Evolutionary conservation across 2,113 vertebrate genomes (phyloP).

Genomic region (Coryphaenoides rupestris): DNA sequence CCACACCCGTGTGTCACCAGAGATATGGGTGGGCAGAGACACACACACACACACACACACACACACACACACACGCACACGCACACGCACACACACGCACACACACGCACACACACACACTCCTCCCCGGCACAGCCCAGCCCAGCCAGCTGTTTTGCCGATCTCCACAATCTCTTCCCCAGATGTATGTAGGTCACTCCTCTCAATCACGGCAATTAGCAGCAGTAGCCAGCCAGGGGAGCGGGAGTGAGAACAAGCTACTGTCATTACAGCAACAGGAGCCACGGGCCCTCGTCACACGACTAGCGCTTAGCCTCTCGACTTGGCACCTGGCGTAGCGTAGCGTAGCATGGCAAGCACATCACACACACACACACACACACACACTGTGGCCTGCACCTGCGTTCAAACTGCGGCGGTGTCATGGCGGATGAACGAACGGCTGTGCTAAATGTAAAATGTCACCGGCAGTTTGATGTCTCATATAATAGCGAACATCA

Average conservation of each 20-base stretch:
- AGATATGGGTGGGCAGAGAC: too few species aligned
- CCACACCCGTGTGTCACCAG: too few species aligned
- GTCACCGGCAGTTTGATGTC: too few species aligned
- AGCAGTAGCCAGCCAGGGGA: slow-evolving; percentile 32
- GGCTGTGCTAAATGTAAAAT: too few species aligned
- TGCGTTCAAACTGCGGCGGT: slow-evolving; percentile 9
- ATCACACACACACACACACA: too few species aligned
- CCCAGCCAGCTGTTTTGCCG: slow-evolving; percentile 59
- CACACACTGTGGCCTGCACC: slow-evolving; percentile 20
- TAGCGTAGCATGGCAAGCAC: slow-evolving; percentile 34
- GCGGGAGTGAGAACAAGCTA: slow-evolving; percentile 28
- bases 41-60: too few species aligned
- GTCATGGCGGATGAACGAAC: neutral
- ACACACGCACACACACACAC: neutral
- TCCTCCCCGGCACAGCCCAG: slow-evolving; percentile 6
- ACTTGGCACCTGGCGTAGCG: slow-evolving; percentile 49
- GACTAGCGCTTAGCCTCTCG: slow-evolving; percentile 41
- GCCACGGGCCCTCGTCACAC: slow-evolving; percentile 42
- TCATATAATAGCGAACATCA: slow-evolving; percentile 21
- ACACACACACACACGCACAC: too few species aligned
- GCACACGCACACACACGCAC: neutral
- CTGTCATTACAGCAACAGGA: slow-evolving; percentile 59
- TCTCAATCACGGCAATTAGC: slow-evolving; percentile 67
- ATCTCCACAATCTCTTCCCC: slow-evolving; percentile 41
- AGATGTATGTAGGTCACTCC: slow-evolving; percentile 67